These are phyloP conservation scores for Rhinella marina DNA, from an alignment of 2,797 vertebrate species.

Conservation along the genomic window DNA sequence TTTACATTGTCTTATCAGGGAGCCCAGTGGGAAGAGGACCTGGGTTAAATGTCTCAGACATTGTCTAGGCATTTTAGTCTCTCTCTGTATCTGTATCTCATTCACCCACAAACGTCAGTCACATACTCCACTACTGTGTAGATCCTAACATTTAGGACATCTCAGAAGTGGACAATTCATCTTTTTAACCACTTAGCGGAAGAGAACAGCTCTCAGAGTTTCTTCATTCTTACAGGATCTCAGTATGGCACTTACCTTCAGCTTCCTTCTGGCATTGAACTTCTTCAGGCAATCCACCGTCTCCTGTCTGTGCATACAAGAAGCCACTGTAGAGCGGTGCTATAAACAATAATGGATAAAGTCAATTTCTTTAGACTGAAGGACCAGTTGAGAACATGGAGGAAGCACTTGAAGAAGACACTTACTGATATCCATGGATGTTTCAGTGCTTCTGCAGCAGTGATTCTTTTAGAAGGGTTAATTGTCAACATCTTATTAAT, in stretches of 20 bases:
- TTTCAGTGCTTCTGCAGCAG: constrained; percentile 90
- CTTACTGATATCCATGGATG: constrained; percentile 94
- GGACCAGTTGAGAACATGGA: neutral
- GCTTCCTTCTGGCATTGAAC: constrained; percentile 96
- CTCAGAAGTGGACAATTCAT: neutral
- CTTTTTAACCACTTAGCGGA: neutral
- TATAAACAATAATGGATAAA: constrained; percentile 65
- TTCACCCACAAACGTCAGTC: too few relatives aligned
- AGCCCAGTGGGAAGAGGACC: too few relatives aligned
- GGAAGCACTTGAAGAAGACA: neutral
- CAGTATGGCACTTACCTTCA: constrained; percentile 84
- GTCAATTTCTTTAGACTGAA: neutral
- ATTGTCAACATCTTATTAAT: constrained; percentile 99
- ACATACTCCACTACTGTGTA: neutral
- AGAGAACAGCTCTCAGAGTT: neutral
- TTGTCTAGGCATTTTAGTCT: too few relatives aligned
- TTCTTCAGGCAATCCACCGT: constrained; percentile 98
- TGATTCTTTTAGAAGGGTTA: constrained; percentile 94
- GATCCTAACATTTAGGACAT: neutral
- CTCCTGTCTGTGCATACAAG: constrained; percentile 98
- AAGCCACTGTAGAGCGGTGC: constrained; percentile 97
- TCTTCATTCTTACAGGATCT: neutral
- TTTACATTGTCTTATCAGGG: too few relatives aligned
- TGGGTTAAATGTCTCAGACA: too few relatives aligned
- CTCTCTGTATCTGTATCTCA: too few relatives aligned